phyloP scores from a whole-genome alignment of 2,797 vertebrate species.

The Tadarida brasiliensis region DNA sequence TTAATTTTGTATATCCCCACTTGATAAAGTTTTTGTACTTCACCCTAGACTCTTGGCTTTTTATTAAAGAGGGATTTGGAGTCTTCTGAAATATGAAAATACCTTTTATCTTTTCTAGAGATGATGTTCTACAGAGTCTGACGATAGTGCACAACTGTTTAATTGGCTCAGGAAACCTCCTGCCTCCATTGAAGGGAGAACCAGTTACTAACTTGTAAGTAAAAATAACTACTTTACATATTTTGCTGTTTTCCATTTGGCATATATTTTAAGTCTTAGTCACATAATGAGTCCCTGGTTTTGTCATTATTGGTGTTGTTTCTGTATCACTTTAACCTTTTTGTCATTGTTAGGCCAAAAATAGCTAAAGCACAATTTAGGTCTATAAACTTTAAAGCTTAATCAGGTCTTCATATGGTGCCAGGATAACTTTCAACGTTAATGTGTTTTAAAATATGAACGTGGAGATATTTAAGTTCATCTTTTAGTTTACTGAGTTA shows the following conservation, averaged over 20 bases:
- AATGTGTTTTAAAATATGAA: conserved; percentile 43
- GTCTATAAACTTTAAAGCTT: conserved; percentile 40
- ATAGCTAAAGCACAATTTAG: conserved; percentile 47
- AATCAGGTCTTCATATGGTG: conserved; percentile 47
- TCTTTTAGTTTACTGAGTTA: conserved; percentile 58
- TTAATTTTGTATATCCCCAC: conserved; percentile 13
- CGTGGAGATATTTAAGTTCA: background rate
- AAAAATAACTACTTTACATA: conserved; percentile 60
- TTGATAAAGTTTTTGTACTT: background rate
- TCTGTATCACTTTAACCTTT: conserved; percentile 68
- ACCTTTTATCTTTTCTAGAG: conserved; percentile 87
- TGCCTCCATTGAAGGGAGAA: conserved; percentile 95
- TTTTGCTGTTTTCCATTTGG: conserved; percentile 21
- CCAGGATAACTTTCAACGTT: background rate
- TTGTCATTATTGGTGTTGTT: conserved; percentile 58
- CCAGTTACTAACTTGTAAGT: conserved; percentile 95
- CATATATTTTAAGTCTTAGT: conserved; percentile 61
- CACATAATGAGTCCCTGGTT: conserved; percentile 14
- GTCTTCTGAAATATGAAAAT: conserved; percentile 44
- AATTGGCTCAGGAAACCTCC: conserved; percentile 95
- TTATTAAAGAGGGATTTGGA: background rate
- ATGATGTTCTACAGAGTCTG: conserved; percentile 97
- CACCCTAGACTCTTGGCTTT: background rate
- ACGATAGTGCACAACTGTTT: conserved; percentile 97
- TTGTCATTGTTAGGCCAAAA: conserved; percentile 58